phyloP scores from a whole-genome alignment of 2,113 vertebrate species.

The Lycaon pictus region DNA sequence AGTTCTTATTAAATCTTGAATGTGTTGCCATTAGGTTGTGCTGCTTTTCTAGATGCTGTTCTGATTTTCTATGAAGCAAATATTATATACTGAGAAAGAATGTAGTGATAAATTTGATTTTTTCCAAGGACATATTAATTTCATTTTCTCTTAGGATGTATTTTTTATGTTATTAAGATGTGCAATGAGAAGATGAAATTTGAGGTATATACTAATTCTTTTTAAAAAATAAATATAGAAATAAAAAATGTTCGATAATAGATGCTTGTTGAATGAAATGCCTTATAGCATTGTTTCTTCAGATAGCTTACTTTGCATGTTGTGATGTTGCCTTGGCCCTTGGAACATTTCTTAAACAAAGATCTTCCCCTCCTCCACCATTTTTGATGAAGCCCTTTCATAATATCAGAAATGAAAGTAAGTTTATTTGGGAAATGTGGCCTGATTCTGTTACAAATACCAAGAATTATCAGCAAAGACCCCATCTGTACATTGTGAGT shows the following conservation, averaged over 20 bases:
- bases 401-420: slow-evolving; percentile 16
- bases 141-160: background rate
- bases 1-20: background rate
- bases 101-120: slow-evolving; percentile 9
- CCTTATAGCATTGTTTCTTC: background rate
- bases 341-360: slow-evolving; percentile 36
- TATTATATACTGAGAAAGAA: background rate
- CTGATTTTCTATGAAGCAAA: background rate
- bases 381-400: background rate
- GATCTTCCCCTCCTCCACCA: fast-evolving
- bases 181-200: background rate
- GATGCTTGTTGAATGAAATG: background rate
- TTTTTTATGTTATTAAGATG: slow-evolving; percentile 23
- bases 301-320: background rate
- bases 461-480: slow-evolving; percentile 11
- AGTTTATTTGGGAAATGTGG: slow-evolving; percentile 1
- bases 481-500: slow-evolving; percentile 15
- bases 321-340: background rate
- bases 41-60: background rate
- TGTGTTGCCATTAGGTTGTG: background rate
- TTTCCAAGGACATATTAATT: background rate
- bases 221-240: background rate
- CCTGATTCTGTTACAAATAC: background rate
- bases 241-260: slow-evolving; percentile 29
- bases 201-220: background rate